Evolutionary conservation across 30 jellyfish, hydroid and myxozoan genomes (phyloP), one percentile per base, ranked within the genome.

Genomic region (Cassiopea andromeda): DNA sequence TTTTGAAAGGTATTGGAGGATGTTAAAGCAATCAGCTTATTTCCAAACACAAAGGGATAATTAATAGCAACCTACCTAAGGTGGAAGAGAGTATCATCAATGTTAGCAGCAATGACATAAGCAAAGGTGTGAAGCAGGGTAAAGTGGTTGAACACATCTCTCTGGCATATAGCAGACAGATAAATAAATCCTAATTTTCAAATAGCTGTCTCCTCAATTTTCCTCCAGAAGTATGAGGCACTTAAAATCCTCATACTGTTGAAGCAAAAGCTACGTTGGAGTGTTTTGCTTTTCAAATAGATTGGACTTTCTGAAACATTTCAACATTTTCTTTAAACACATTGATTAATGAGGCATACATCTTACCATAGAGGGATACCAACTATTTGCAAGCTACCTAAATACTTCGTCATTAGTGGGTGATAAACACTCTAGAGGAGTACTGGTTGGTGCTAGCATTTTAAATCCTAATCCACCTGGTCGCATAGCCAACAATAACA

Each of bases 1-100:
- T 43, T 7, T 14, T 14, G n/a, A 75, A 38, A 19, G 87, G 87
- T 7, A 47, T 78, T 16, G 87, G 87, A 15, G 87, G 87, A 43
- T 10, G 49, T 13, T 15, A 49, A 50, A 12, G 87, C 16, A 16
- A 78, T 57, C 75, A 78, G 76, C 54, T 78, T 5, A 46, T 27
- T 50, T 78, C 76, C n/a, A 48, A 70, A 7, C 87, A 78, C 44
- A 27, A 16, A 60, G 44, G 48, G 18, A n/a, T 57, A 16, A 60
- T 60, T 17, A 78, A 78, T 78, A 78, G 77, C 44, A 54, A 78
- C 58, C 77, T 78, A 71, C 73, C 85, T 45, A 10, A 45, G 19
- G 16, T 38, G 46, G 85, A 76, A 16, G 85, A 76, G 43, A 49
- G 46, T 18, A 76, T 76, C 46, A 76, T 76, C 17, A 69, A 76